Evolutionary conservation across 2,888 invertebrate species (phyloP).

Genomic region (Tinea semifulvella): DNA sequence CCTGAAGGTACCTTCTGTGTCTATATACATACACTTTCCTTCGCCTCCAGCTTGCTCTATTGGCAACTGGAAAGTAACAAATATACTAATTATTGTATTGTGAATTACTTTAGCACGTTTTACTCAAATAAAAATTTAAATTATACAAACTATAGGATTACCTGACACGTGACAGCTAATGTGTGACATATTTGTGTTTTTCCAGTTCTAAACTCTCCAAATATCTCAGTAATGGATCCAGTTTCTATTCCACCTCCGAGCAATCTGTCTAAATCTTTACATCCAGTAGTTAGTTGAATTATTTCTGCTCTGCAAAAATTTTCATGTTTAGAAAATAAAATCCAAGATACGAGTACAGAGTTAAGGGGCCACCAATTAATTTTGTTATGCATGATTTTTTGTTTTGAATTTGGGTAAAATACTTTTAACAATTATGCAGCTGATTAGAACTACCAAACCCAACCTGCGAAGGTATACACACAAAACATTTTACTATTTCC

Average conservation of each 20-base stretch:
- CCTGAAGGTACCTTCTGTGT: conserved; percentile 97
- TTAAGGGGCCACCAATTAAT: too few relatives aligned
- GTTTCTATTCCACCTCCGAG: conserved; percentile 97
- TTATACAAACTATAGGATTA: conserved; percentile 30
- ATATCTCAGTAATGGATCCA: conserved; percentile 97
- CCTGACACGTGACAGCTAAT: conserved; percentile 96
- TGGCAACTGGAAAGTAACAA: conserved; percentile 76
- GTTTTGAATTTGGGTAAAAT: too few relatives aligned
- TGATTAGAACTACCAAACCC: too few relatives aligned
- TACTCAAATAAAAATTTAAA: not conserved
- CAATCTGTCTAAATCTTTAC: conserved; percentile 91
- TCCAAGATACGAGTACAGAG: too few relatives aligned
- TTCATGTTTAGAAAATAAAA: not conserved
- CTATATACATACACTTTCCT: conserved; percentile 98
- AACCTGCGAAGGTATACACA: too few relatives aligned
- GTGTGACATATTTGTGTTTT: conserved; percentile 98
- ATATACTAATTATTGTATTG: too few relatives aligned
- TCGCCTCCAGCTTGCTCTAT: conserved; percentile 98
- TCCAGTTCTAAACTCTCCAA: conserved; percentile 97
- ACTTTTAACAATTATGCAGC: too few relatives aligned
- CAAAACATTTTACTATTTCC: too few relatives aligned
- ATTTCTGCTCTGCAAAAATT: conserved; percentile 79
- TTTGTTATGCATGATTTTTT: too few relatives aligned
- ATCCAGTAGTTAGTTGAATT: conserved; percentile 94
- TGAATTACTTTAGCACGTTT: too few relatives aligned